Percentiles rank a stretch among this genome's conserved stretches.
These are phyloP conservation scores for Electrona antarctica DNA, from an alignment of 2,113 vertebrate species.

Conservation along the genomic window DNA sequence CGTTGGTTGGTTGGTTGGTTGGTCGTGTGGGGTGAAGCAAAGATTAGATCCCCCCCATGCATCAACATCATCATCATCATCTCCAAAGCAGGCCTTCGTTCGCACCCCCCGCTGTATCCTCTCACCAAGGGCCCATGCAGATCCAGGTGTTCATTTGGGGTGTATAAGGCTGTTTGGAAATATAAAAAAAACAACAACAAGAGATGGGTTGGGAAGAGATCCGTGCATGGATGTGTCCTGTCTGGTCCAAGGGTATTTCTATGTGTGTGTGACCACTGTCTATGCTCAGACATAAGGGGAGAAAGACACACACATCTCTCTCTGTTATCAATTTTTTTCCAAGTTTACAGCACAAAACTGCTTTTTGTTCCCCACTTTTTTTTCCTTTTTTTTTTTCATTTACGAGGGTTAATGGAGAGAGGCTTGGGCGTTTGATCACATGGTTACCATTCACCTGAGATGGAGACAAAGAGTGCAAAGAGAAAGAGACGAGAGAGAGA, in stretches of 20 bases:
- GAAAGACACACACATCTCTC: conserved; percentile 77
- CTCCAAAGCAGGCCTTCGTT: conserved; percentile 19
- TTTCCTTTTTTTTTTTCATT: conserved; percentile 83
- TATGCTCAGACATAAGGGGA: conserved; percentile 72
- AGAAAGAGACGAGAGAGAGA: conserved; percentile 71
- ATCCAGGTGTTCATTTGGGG: conserved; percentile 44
- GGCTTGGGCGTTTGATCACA: conserved; percentile 85
- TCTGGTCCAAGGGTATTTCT: conserved; percentile 58
- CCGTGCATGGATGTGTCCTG: conserved; percentile 51
- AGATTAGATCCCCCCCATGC: conserved; percentile 23
- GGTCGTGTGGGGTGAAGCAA: conserved; percentile 31
- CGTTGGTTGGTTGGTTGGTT: conserved; percentile 8
- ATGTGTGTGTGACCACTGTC: conserved; percentile 67
- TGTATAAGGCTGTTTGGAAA: background rate
- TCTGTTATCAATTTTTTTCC: conserved; percentile 81
- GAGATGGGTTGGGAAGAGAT: conserved; percentile 41
- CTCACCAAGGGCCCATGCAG: conserved; percentile 23
- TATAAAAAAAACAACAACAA: background rate
- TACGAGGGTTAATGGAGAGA: conserved; percentile 82
- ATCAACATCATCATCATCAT: background rate
- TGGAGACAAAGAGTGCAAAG: conserved; percentile 83
- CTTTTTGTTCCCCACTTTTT: conserved; percentile 80
- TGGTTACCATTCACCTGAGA: conserved; percentile 86
- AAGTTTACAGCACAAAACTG: conserved; percentile 82
- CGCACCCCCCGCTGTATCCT: conserved; percentile 32